A percentile compares a stretch with the other conserved stretches of the same genome.
Evolutionary conservation across 2,888 invertebrate species (phyloP).

Genomic region (Teinopalpus imperialis): DNA sequence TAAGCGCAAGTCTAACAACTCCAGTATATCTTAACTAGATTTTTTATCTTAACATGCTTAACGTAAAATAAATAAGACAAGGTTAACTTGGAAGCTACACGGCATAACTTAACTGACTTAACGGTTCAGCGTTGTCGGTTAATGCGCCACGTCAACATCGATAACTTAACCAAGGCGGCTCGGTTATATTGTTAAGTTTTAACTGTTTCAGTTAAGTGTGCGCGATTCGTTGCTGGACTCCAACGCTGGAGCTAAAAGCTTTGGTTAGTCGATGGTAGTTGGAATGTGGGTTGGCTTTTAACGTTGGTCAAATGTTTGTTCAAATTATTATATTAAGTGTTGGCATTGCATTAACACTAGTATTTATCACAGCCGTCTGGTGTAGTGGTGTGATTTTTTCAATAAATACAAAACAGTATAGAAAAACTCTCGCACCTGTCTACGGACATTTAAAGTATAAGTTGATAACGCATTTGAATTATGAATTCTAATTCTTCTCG

Average conservation of each 20-base stretch:
- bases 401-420: too few species aligned
- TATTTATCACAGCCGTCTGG: too few species aligned
- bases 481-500: too few species aligned
- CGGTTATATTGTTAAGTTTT: conserved; percentile 18
- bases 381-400: too few species aligned
- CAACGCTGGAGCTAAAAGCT: conserved; percentile 7
- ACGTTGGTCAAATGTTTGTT: conserved; percentile 1
- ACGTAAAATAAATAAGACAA: conserved; percentile 7
- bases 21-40: background rate
- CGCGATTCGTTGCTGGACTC: conserved; percentile 5
- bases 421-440: too few species aligned
- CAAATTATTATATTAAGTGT: background rate
- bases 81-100: conserved; percentile 2
- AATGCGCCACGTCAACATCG: conserved; percentile 17
- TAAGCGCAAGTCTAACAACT: too few species aligned
- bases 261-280: background rate
- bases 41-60: background rate
- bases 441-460: too few species aligned
- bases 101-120: conserved; percentile 42
- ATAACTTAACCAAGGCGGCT: conserved; percentile 12
- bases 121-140: conserved; percentile 15
- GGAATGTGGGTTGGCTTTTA: background rate
- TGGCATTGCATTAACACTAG: too few species aligned
- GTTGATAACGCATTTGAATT: too few species aligned
- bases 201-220: conserved; percentile 13